These are phyloP conservation scores for Casuarius casuarius DNA, from an alignment of 2,113 vertebrate genomes.

Conservation along the genomic window DNA sequence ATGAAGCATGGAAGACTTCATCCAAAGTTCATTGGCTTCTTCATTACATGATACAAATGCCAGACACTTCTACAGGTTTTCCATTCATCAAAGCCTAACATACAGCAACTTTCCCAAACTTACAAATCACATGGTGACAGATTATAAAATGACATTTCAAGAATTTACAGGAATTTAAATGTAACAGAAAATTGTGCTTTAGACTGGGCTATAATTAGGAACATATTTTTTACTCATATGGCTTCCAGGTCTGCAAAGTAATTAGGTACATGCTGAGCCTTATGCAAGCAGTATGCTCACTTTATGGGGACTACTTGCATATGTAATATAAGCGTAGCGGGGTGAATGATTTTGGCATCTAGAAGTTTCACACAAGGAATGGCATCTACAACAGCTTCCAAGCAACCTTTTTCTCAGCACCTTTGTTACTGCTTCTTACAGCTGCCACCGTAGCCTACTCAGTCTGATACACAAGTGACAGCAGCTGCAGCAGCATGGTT, in stretches of 20 bases:
- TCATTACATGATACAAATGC: background rate
- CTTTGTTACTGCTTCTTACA: background rate
- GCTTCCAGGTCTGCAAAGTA: background rate
- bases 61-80: background rate
- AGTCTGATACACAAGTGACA: background rate
- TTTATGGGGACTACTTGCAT: background rate
- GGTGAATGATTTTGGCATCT: background rate
- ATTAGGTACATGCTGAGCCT: background rate
- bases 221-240: background rate
- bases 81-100: slow-evolving; percentile 1
- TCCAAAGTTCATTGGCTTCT: background rate
- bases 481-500: background rate
- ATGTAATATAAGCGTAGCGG: background rate
- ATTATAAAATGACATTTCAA: slow-evolving; percentile 18
- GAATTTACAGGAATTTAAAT: background rate
- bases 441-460: background rate
- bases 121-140: background rate
- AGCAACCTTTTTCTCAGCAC: background rate
- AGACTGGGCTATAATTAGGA: background rate
- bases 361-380: background rate
- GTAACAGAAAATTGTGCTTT: background rate
- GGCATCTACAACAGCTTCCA: background rate
- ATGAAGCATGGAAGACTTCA: background rate
- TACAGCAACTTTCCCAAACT: background rate
- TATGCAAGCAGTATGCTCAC: background rate